Evolutionary conservation across 2,797 vertebrate genomes (phyloP).

Genomic region (Mastacembelus armatus): DNA sequence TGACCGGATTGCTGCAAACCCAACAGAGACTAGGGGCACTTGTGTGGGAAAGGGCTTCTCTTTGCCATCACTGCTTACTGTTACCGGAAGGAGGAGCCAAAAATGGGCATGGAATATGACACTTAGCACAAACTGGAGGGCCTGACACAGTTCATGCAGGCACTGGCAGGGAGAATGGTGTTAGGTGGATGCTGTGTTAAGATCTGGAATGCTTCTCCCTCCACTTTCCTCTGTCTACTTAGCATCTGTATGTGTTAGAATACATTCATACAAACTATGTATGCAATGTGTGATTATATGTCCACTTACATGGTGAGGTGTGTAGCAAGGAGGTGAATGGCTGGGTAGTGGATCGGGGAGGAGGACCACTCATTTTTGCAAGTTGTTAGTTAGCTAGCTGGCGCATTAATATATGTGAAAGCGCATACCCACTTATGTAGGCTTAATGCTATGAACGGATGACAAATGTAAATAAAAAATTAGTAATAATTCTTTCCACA

Average conservation of each 20-base stretch:
- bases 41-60: slow-evolving; percentile 53
- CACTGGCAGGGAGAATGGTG: slow-evolving; percentile 3
- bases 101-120: slow-evolving; percentile 41
- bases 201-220: slow-evolving; percentile 3
- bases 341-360: too few species aligned
- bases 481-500: too few species aligned
- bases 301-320: too few species aligned
- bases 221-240: too few species aligned
- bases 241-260: background rate
- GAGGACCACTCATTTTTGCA: too few species aligned
- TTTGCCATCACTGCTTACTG: slow-evolving; percentile 53
- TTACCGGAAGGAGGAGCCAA: slow-evolving; percentile 37
- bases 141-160: slow-evolving; percentile 35
- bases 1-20: slow-evolving; percentile 53
- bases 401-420: too few species aligned
- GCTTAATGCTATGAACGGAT: too few species aligned
- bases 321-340: too few species aligned
- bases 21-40: slow-evolving; percentile 37
- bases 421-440: too few species aligned
- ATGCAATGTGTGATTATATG: background rate
- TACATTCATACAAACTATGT: background rate
- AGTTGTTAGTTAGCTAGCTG: too few species aligned
- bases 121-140: slow-evolving; percentile 13
- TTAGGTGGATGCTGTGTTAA: slow-evolving; percentile 15
- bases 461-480: too few species aligned